Evolutionary conservation across 2,888 invertebrate genomes (phyloP).

Genomic region (Nasonia oneida): DNA sequence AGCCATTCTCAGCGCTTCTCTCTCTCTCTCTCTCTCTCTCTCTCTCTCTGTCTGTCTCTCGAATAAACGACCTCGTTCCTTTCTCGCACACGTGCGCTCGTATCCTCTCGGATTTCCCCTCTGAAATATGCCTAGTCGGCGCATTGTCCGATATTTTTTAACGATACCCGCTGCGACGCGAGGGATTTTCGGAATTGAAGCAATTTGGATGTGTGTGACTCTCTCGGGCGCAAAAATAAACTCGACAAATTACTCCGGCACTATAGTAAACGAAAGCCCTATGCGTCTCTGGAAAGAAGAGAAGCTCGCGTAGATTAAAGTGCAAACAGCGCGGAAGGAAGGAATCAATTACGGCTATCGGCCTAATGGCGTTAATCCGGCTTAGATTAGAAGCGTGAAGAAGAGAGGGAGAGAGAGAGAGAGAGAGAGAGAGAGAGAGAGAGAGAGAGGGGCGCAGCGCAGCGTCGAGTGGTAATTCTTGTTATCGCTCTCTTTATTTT

Average conservation of each 20-base stretch:
- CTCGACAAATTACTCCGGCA: not conserved
- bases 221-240: not conserved
- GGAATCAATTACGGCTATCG: conserved; percentile 53
- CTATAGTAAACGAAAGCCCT: conserved; percentile 1
- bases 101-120: not conserved
- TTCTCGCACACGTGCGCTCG: not conserved
- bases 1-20: not conserved
- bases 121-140: not conserved
- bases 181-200: not conserved
- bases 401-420: not conserved
- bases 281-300: conserved; percentile 5
- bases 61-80: conserved; percentile 23
- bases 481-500: conserved; percentile 48
- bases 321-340: conserved; percentile 45
- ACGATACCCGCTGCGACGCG: not conserved
- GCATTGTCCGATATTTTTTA: conserved; percentile 13
- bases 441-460: not conserved
- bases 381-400: conserved; percentile 47
- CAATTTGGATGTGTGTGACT: not conserved
- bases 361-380: conserved; percentile 53
- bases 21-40: not conserved
- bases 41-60: not conserved
- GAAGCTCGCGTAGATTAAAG: conserved; percentile 39
- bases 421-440: not conserved
- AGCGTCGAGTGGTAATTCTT: conserved; percentile 45